These are phyloP conservation scores for Myiozetetes cayanensis DNA, from an alignment of 2,113 vertebrate genomes.

Conservation along the genomic window DNA sequence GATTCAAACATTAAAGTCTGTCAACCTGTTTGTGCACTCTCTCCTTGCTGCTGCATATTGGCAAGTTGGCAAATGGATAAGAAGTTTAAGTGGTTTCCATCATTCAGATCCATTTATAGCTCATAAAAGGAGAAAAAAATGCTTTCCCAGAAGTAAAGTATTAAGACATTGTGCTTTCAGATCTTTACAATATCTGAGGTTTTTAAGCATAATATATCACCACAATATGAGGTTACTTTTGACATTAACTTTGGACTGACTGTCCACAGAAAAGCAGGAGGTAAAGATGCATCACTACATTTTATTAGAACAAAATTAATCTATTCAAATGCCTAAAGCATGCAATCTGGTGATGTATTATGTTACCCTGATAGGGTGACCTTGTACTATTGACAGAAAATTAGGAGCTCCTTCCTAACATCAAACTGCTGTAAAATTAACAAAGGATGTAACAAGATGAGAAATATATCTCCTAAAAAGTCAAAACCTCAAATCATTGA, in stretches of 20 bases:
- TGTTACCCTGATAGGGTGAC: background rate
- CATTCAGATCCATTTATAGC: background rate
- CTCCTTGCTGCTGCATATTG: background rate
- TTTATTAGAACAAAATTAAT: background rate
- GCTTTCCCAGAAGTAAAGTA: background rate
- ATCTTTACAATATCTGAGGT: background rate
- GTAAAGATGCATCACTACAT: background rate
- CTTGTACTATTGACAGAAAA: background rate
- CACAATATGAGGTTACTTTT: background rate
- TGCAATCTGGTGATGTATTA: background rate
- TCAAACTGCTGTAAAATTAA: slow-evolving; percentile 11
- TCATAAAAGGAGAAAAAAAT: background rate
- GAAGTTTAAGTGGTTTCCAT: background rate
- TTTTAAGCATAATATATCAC: background rate
- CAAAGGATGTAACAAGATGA: background rate
- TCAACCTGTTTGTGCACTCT: background rate
- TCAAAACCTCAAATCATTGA: slow-evolving; percentile 19
- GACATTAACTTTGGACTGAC: background rate
- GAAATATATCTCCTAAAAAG: background rate
- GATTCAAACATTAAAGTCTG: background rate
- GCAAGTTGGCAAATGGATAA: background rate
- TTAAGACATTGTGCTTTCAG: background rate
- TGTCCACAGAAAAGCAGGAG: background rate
- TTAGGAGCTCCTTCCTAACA: background rate
- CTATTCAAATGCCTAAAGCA: background rate